Conservation (phyloP, 1,140 invertebrate genomes). For the Platorchestia sp. region DNA sequence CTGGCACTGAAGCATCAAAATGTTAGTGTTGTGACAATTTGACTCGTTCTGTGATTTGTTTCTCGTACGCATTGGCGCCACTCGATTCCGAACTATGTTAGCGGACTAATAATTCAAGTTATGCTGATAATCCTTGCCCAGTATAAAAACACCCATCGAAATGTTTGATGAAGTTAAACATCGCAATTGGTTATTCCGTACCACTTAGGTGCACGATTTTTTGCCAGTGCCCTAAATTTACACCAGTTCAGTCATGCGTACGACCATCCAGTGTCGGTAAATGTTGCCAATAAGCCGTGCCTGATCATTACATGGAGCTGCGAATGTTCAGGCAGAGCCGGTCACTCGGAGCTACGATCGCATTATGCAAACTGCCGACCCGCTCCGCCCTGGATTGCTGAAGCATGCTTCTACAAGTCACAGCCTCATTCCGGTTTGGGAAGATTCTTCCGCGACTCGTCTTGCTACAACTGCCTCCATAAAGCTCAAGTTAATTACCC, state of each 20-base stretch:
- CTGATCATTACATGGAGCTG: neutral
- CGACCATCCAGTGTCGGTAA: neutral
- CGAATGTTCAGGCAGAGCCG: neutral
- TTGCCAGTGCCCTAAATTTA: neutral
- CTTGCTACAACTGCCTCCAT: neutral
- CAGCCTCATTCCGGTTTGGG: neutral
- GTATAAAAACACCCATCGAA: neutral
- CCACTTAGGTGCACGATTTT: neutral
- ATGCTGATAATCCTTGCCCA: neutral
- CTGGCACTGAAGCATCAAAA: neutral
- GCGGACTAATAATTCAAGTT: neutral
- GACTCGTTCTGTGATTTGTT: neutral
- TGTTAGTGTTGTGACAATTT: neutral
- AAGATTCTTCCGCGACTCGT: neutral
- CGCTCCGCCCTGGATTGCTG: neutral
- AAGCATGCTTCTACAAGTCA: neutral
- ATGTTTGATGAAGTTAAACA: neutral
- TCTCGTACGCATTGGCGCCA: neutral
- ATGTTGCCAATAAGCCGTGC: neutral
- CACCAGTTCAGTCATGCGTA: neutral
- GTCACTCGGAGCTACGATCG: neutral
- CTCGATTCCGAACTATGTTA: neutral
- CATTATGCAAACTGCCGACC: conserved; percentile 26
- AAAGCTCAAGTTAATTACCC: conserved; percentile 26
- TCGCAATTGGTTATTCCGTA: neutral